Base-by-base conservation (phyloP, 2,113 vertebrate genomes). In the Ptilonorhynchus violaceus region DNA sequence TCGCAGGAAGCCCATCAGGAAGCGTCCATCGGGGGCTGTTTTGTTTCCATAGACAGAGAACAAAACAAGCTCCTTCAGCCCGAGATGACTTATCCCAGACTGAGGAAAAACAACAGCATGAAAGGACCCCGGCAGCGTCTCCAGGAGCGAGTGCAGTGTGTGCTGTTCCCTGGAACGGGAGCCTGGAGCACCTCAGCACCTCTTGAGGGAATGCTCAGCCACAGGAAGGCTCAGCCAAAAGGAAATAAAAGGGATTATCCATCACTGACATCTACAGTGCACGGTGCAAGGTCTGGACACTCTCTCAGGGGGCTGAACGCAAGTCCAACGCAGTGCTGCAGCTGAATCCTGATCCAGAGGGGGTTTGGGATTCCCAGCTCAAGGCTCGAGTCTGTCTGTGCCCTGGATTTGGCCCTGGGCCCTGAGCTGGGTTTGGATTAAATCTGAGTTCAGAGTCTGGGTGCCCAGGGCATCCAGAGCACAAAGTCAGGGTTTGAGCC, bases 1-100 rank as follows among this genome's bases (percentile, higher is more conserved):
- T 98, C 68, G 33, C 93, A 94, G 95, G 97, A 98, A 97, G 87
- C 81, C 90, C 80, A 76, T 52, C 85, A 96, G 97, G 96, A 98
- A 97, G 93, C 69, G 8, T 25, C 85, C 74, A 49, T 82, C 67
- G 76, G 66, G 68, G 68, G 76, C 92, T 89, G 79, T 53, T 96
- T 79, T 96, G 95, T 97, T 97, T 97, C 96, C 95, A 96, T 93
- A 89, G 13, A 7, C 75, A 95, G 83, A 89, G 95, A 97, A 93
- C 96, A 97, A 97, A 97, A 97, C 93, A 92, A 83, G 74, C 94
- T 95, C 95, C 95, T 96, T 62, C 89, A 94, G 95, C 89, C 88
- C 93, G 14, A 59, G 81, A 95, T 96, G 96, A 95, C 96, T 96
- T 96, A 93, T 69, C 85, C 90, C 92, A 96, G 94, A 91, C 78